These are phyloP conservation scores for Pterophyllum scalare DNA, from an alignment of 2,113 vertebrate species.

Conservation along the genomic window DNA sequence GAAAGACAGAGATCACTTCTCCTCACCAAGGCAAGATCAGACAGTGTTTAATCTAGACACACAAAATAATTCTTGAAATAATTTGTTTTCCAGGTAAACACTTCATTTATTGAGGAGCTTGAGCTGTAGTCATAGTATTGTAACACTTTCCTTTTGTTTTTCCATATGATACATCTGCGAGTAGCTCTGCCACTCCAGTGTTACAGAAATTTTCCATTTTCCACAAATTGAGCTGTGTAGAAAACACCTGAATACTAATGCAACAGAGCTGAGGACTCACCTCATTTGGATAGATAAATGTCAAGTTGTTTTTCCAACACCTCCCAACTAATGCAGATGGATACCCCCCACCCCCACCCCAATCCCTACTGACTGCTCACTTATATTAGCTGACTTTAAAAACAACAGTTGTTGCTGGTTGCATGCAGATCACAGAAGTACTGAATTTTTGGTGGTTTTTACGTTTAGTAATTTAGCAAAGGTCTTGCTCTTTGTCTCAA, in stretches of 20 bases:
- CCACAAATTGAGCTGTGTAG: conserved; percentile 12
- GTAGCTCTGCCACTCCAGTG: background rate
- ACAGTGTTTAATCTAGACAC: background rate
- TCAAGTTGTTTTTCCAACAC: conserved; percentile 66
- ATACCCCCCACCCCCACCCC: too few relatives aligned
- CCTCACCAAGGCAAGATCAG: too few relatives aligned
- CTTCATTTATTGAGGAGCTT: too few relatives aligned
- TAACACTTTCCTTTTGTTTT: background rate
- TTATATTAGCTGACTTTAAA: conserved; percentile 47
- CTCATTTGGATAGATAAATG: conserved; percentile 66
- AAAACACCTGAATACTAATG: conserved; percentile 57
- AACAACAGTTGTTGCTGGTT: background rate
- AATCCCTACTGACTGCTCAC: conserved; percentile 17
- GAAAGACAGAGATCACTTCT: too few relatives aligned
- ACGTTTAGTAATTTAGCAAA: background rate
- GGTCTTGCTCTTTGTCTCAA: conserved; percentile 5
- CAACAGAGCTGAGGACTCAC: conserved; percentile 24
- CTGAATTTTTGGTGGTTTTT: background rate
- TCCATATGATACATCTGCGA: background rate
- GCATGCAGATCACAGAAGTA: background rate
- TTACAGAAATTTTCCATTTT: conserved; percentile 44
- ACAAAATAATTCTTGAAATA: background rate
- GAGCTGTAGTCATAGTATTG: background rate
- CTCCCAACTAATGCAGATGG: conserved; percentile 46
- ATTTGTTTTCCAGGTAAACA: background rate